Conservation (phyloP, 2,797 vertebrate genomes). For the Brotogeris chrysoptera region DNA sequence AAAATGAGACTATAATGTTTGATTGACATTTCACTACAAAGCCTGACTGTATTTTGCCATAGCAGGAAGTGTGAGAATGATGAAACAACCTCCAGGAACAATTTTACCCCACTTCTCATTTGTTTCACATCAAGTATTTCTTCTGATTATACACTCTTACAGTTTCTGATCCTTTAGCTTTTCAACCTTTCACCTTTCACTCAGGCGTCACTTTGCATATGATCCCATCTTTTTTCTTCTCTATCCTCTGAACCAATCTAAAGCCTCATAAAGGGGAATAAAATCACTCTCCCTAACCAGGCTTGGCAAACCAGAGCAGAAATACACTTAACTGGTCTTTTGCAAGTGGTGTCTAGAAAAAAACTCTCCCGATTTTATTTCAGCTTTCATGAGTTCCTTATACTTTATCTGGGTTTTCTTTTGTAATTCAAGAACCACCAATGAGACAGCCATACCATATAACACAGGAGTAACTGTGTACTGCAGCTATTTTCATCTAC, state of each 20-base stretch:
- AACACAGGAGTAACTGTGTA: neutral
- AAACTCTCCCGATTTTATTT: neutral
- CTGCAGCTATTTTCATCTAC: neutral
- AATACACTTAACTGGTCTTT: neutral
- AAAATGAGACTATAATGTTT: neutral
- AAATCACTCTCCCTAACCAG: neutral
- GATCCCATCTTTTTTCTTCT: neutral
- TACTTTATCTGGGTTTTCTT: neutral
- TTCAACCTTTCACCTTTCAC: neutral
- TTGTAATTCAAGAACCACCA: neutral
- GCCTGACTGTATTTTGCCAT: neutral
- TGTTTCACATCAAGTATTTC: neutral
- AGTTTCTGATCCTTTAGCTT: neutral
- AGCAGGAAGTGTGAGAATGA: neutral
- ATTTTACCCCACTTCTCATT: neutral
- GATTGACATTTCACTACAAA: neutral
- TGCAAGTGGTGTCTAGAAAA: neutral
- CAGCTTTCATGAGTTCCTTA: neutral
- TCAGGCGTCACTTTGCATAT: neutral
- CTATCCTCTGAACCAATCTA: neutral
- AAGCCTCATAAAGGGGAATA: neutral
- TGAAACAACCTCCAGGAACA: neutral
- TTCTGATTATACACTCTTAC: neutral
- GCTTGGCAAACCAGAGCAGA: neutral
- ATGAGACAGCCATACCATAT: neutral